These are phyloP conservation scores for Champsocephalus gunnari DNA, from an alignment of 2,797 vertebrate species.

Conservation along the genomic window DNA sequence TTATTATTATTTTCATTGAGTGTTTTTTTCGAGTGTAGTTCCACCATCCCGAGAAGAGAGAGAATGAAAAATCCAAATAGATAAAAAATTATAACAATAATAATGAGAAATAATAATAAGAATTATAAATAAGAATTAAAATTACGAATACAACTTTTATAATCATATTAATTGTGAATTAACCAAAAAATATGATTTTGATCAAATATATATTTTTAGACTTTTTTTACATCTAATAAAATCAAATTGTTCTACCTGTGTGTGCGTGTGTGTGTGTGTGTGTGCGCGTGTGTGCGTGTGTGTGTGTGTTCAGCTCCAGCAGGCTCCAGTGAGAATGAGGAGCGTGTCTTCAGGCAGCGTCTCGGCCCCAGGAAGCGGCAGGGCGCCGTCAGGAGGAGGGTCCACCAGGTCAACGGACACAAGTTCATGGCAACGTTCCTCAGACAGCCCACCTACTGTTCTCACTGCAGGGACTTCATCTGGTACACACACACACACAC, in stretches of 20 bases:
- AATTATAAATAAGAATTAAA: no score
- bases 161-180: no score
- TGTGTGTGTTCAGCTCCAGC: conserved; percentile 45
- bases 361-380: conserved; percentile 95
- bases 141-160: no score
- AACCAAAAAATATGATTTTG: no score
- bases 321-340: conserved; percentile 92
- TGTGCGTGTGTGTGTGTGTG: conserved; percentile 16
- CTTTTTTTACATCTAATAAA: no score
- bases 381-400: conserved; percentile 93
- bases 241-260: background rate
- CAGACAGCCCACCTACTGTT: conserved; percentile 96
- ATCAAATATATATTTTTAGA: no score
- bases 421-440: conserved; percentile 99
- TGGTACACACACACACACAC: conserved; percentile 83
- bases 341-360: conserved; percentile 93
- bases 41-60: no score
- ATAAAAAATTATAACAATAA: no score
- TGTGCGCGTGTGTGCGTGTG: conserved; percentile 19
- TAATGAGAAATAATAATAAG: no score
- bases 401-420: conserved; percentile 97
- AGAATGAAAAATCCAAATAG: no score
- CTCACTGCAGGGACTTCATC: conserved; percentile 97
- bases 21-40: no score
- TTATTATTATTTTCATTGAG: no score